Evolutionary conservation across 2,113 vertebrate species (phyloP).

Genomic region (Pedionomus torquatus): DNA sequence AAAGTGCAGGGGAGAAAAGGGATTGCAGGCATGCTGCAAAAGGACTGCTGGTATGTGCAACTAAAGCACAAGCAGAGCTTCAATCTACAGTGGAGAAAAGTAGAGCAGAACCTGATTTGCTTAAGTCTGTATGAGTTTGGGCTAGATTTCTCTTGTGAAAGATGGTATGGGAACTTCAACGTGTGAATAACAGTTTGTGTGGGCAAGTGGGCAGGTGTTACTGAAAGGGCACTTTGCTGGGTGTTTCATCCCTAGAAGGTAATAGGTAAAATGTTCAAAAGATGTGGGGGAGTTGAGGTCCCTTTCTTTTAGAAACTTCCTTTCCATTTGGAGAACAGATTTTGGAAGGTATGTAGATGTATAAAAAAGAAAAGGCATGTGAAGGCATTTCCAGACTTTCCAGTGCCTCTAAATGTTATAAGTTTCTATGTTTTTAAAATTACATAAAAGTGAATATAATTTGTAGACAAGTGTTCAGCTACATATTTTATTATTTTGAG

Average conservation of each 20-base stretch:
- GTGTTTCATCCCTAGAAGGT: not conserved
- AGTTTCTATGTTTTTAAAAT: not conserved
- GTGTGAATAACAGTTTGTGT: not conserved
- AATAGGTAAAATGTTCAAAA: not conserved
- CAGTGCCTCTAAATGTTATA: not conserved
- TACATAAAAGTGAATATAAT: not conserved
- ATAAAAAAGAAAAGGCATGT: not conserved
- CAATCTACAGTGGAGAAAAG: not conserved
- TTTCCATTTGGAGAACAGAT: not conserved
- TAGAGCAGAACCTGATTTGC: not conserved
- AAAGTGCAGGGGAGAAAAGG: not conserved
- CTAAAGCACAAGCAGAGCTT: not conserved
- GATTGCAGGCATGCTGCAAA: accelerated
- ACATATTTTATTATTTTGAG: not conserved
- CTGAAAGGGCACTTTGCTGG: not conserved
- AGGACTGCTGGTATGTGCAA: not conserved
- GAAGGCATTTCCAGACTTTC: not conserved
- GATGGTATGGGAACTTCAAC: not conserved
- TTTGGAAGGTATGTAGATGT: not conserved
- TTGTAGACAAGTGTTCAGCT: not conserved
- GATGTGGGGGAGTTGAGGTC: not conserved
- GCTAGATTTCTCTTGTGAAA: not conserved
- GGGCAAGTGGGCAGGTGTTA: not conserved
- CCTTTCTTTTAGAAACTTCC: not conserved
- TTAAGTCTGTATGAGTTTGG: not conserved